Evolutionary conservation across 2,113 vertebrate species (phyloP), one percentile per base, ranked within the genome.

Genomic region (Heteronetta atricapilla): DNA sequence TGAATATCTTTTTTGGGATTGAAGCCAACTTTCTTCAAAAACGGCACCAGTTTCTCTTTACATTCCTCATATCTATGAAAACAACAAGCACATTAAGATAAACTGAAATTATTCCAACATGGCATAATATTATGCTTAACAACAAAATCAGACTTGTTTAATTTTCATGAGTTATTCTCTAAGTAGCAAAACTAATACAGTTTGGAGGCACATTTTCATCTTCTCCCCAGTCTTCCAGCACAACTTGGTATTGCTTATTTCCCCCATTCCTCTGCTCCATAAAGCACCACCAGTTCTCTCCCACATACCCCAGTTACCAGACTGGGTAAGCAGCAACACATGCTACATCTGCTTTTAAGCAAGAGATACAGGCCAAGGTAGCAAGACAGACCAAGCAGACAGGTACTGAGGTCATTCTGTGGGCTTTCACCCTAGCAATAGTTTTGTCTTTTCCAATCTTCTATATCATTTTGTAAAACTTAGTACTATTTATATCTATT

Each of bases 1-100:
- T 99, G 98, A 97, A 99, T 99, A 97, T 99, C 99, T 96, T 99
- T 99, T 97, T 99, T 99, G 90, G 99, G 99, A 98, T 99, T 99
- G 98, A 99, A 99, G 95, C 99, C 99, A 96, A 99, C 99, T 98
- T 99, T 99, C 98, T 99, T 99, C 95, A 99, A 98, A 98, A 99
- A 99, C 86, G 99, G 99, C 98, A 99, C 99, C 97, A 99, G 97
- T 97, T 99, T 99, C 96, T 99, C 99, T 98, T 99, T 99, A 98
- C 99, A 99, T 98, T 99, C 99, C 97, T 99, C 99, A 33, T 99
- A 99, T 97, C 99, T 99, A 92, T 85, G 76, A 95, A 97, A 94
- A 94, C 23, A 80, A 70, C 38, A 95, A 82, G 52, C 42, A 94
- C 33, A 90, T 92, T 17, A 86, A 86, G 17, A 3, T 81, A 59